Conservation (phyloP, 2,888 invertebrate genomes). For the Strigamia transsilvanica region DNA sequence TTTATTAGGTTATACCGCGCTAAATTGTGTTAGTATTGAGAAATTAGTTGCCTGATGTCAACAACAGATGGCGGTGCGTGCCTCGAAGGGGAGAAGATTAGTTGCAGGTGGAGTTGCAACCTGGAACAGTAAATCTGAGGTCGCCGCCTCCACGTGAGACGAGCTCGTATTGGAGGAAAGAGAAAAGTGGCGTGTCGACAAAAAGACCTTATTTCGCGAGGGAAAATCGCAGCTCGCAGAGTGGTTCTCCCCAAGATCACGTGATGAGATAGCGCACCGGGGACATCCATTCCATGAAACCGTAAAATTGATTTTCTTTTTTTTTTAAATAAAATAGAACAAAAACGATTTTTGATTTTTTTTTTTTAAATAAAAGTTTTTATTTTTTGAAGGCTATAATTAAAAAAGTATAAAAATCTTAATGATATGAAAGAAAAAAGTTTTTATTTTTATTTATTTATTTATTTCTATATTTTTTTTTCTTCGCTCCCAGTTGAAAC, state of each 20-base stretch:
- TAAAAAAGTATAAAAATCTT: neutral
- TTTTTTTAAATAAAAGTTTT: neutral
- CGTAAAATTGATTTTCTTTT: constrained; percentile 13
- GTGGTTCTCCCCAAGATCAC: constrained; percentile 41
- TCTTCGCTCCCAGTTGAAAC: neutral
- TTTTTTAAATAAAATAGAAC: neutral
- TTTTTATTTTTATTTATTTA: neutral
- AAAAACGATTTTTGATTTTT: neutral
- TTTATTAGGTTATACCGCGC: neutral
- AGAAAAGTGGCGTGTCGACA: constrained; percentile 45
- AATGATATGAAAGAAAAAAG: neutral
- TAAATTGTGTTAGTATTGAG: neutral
- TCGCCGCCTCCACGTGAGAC: constrained; percentile 43
- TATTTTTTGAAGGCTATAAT: neutral
- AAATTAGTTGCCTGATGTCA: constrained; percentile 14
- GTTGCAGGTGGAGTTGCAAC: constrained; percentile 23
- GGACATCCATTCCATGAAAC: constrained; percentile 38
- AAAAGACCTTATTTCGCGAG: constrained; percentile 45
- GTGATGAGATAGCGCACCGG: constrained; percentile 33
- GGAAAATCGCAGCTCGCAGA: constrained; percentile 42
- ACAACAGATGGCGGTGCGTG: constrained; percentile 40
- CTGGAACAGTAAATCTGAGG: constrained; percentile 36
- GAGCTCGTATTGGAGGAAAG: constrained; percentile 45
- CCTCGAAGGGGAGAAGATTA: neutral
- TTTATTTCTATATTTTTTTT: no score